These are phyloP conservation scores for Sardinella longiceps DNA, from an alignment of 2,797 vertebrate species.

Conservation along the genomic window DNA sequence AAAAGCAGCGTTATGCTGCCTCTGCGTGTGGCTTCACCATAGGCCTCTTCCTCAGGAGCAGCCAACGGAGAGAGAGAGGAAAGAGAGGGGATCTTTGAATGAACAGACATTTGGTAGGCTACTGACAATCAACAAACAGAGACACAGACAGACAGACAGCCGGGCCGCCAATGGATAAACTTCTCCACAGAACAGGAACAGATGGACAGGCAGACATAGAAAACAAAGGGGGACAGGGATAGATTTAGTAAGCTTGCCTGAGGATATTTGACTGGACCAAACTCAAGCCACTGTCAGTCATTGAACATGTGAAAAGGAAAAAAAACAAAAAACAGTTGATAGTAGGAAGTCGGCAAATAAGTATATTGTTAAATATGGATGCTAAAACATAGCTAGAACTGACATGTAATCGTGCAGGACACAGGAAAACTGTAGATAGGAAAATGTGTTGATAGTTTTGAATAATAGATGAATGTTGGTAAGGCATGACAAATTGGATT, in stretches of 20 bases:
- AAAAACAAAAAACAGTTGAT: background rate
- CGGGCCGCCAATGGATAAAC: background rate
- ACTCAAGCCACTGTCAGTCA: background rate
- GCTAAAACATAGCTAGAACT: background rate
- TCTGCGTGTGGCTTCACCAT: background rate
- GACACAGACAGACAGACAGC: background rate
- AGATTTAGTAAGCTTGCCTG: slow-evolving; percentile 26
- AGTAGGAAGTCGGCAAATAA: background rate
- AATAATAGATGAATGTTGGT: background rate
- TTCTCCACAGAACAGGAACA: background rate
- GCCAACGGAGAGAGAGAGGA: background rate
- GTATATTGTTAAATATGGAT: background rate
- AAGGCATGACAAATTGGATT: background rate
- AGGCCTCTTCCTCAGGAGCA: background rate
- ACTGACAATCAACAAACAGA: slow-evolving; percentile 12
- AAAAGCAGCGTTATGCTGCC: background rate
- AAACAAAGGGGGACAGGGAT: slow-evolving; percentile 38
- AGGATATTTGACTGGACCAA: background rate
- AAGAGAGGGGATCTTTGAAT: background rate
- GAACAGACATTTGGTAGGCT: slow-evolving; percentile 26
- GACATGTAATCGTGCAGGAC: background rate
- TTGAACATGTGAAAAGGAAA: background rate
- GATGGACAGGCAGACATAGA: slow-evolving; percentile 11
- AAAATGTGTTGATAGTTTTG: background rate
- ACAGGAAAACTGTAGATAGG: background rate